Base-by-base conservation (phyloP, 2,797 vertebrate species). In the Cossypha caffra region DNA sequence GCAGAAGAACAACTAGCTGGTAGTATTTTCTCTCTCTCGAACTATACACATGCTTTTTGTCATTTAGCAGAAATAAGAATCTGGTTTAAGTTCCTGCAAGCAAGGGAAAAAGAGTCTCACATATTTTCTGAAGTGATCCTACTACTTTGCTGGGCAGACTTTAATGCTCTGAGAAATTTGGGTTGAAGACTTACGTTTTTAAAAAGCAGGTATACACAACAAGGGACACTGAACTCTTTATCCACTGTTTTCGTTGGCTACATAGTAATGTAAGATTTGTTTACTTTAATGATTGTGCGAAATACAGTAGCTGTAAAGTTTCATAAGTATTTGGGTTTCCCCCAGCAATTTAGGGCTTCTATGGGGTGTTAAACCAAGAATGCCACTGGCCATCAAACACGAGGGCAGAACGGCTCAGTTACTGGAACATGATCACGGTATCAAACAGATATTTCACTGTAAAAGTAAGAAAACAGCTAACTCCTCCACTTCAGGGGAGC, bases 301-400 rank as follows among this genome's bases (percentile, higher is more conserved):
- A 98, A 97, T 96, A 97, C 95, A 83, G 98, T 97, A 98, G 97
- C 97, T 81, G 97, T 95, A 97, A 97, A 97, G 95, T 97, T 98
- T 95, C 95, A 94, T 89, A 97, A 98, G 97, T 90, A 96, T 79
- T 97, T 98, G 97, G 92, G 86, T 97, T 96, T 96, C 79, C 90
- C 97, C 96, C 97, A 97, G 96, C 86, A 95, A 92, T 97, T 96
- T 86, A 96, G 83, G 88, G 89, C 55, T 97, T 97, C 97, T 97
- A 97, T 95, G 94, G 95, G 82, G 97, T 96, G 88, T 89, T 96
- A 97, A 97, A 98, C 95, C 97, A 98, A 98, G 97, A 98, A 98
- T 96, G 96, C 95, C 81, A 94, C 86, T 93, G 97, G 97, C 96
- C 97, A 97, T 97, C 96, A 96, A 98, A 96, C 64, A 77, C 0